Percentiles rank a stretch among this genome's conserved stretches.
Evolutionary conservation across 2,113 vertebrate species (phyloP).

Genomic region (Ammodytes marinus): DNA sequence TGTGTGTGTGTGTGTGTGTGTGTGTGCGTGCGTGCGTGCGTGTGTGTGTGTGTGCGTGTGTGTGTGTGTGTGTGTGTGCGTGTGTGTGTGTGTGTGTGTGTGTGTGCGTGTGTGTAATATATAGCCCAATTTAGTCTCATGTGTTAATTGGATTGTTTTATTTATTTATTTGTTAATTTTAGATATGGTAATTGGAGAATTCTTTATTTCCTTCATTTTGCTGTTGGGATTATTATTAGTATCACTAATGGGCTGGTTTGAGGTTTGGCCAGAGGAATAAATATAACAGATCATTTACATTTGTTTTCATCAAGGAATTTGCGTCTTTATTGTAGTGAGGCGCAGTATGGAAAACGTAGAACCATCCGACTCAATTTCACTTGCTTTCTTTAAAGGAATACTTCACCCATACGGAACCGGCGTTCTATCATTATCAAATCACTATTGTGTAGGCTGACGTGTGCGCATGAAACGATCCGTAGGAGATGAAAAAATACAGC

Average conservation of each 20-base stretch:
- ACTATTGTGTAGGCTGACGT: no score
- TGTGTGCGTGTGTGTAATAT: neutral
- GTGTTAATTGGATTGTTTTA: slow-evolving; percentile 10
- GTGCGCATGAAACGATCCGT: no score
- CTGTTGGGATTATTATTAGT: neutral
- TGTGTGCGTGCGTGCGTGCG: neutral
- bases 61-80: neutral
- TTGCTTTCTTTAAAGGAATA: no score
- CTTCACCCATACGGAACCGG: no score
- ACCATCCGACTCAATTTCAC: no score
- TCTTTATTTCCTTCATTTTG: neutral
- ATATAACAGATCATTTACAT: neutral
- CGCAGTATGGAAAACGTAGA: no score
- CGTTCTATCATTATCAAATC: no score
- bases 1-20: slow-evolving; percentile 1
- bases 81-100: neutral
- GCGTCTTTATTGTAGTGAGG: no score
- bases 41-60: neutral
- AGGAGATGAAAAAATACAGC: no score
- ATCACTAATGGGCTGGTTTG: neutral
- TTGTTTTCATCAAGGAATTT: no score
- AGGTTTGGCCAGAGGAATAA: slow-evolving; percentile 1
- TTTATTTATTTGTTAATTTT: slow-evolving; percentile 15
- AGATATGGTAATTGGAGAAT: neutral
- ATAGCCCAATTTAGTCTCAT: neutral